Conservation (phyloP, 2,113 vertebrate genomes). For the Chunga burmeisteri region DNA sequence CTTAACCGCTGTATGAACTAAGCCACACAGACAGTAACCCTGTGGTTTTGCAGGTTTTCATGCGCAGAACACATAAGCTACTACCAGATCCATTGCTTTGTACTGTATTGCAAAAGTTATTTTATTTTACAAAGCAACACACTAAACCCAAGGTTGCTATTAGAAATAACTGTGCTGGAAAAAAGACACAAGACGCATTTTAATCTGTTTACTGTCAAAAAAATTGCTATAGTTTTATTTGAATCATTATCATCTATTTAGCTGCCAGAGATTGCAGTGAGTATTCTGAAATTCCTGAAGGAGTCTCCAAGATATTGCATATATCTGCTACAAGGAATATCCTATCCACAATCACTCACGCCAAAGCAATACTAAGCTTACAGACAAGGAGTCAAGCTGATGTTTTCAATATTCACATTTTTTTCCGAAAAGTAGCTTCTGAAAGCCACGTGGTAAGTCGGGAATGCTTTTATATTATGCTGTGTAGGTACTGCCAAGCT, state of each 20-base stretch:
- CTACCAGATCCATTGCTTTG: background rate
- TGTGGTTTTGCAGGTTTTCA: background rate
- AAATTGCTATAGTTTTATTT: background rate
- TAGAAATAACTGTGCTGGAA: background rate
- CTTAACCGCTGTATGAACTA: background rate
- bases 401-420: background rate
- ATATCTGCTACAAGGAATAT: background rate
- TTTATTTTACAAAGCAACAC: background rate
- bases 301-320: background rate
- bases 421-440: background rate
- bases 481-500: background rate
- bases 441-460: background rate
- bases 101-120: background rate
- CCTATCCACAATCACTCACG: background rate
- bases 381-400: background rate
- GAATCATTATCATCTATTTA: background rate
- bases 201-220: background rate
- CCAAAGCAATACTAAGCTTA: background rate
- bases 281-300: background rate
- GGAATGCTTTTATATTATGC: background rate
- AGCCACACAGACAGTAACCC: background rate
- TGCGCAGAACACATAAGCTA: background rate
- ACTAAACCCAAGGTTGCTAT: background rate
- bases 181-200: background rate
- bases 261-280: background rate